Percentiles rank a stretch among this genome's conserved stretches.
Evolutionary conservation across 2,888 invertebrate species (phyloP).

Genomic region (Troides helena): DNA sequence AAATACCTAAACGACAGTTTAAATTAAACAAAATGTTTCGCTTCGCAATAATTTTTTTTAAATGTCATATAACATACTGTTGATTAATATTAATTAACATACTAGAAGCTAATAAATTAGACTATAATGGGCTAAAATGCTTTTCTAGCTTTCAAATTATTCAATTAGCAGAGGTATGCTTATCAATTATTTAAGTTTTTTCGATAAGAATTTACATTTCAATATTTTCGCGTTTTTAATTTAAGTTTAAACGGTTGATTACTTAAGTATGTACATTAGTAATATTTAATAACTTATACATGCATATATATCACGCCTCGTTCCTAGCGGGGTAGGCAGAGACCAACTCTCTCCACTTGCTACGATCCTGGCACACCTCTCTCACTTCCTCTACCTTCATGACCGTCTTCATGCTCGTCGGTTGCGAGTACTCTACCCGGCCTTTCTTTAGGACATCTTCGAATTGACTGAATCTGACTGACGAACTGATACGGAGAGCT

Average conservation of each 20-base stretch:
- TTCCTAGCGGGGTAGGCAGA: too few relatives aligned
- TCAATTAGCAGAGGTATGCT: not conserved
- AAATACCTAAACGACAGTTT: not conserved
- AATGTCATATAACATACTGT: not conserved
- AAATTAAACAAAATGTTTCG: not conserved
- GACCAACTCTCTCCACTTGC: too few relatives aligned
- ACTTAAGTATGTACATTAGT: not conserved
- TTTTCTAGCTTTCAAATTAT: not conserved
- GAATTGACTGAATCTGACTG: too few relatives aligned
- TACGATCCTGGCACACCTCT: too few relatives aligned
- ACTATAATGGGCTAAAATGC: not conserved
- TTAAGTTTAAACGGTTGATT: not conserved
- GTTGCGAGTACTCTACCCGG: too few relatives aligned
- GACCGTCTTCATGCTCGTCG: too few relatives aligned
- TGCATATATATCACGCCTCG: too few relatives aligned
- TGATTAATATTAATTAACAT: slow-evolving; percentile 29
- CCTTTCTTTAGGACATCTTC: too few relatives aligned
- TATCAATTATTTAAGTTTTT: slow-evolving; percentile 3
- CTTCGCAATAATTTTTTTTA: not conserved
- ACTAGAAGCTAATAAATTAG: slow-evolving; percentile 2
- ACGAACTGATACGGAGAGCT: not conserved
- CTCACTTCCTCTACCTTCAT: too few relatives aligned
- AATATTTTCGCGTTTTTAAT: not conserved
- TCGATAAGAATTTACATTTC: not conserved
- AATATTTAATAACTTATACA: not conserved